Evolutionary conservation across 1,140 invertebrate species (phyloP).

Genomic region (Armadillidium nasatum): DNA sequence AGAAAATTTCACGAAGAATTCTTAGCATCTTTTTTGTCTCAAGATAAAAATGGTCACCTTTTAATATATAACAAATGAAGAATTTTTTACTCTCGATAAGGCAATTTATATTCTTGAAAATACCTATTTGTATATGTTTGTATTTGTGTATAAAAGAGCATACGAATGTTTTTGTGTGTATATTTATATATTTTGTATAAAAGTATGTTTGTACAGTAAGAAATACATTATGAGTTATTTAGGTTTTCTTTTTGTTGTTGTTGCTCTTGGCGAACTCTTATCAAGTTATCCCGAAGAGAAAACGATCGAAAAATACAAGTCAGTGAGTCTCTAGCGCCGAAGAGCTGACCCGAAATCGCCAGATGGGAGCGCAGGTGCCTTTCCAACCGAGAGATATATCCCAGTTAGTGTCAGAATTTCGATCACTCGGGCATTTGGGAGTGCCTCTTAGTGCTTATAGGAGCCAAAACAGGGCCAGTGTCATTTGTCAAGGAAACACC

Average conservation of each 20-base stretch:
- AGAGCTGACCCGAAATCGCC: neutral
- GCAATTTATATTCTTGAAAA: too few species aligned
- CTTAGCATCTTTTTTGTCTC: too few species aligned
- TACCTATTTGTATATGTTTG: too few species aligned
- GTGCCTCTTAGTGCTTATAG: neutral
- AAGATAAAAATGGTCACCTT: too few species aligned
- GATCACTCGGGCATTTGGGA: constrained; percentile 1
- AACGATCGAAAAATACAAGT: neutral
- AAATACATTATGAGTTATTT: neutral
- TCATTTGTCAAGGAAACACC: constrained; percentile 7
- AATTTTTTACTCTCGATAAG: too few species aligned
- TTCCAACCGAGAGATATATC: neutral
- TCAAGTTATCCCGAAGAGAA: neutral
- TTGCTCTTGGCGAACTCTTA: neutral
- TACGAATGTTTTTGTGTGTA: neutral
- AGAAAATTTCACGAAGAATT: too few species aligned
- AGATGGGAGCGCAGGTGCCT: neutral
- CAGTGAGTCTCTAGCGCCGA: neutral
- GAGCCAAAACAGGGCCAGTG: neutral
- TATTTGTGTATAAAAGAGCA: too few species aligned
- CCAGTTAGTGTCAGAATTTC: constrained; percentile 9
- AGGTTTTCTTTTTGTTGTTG: neutral
- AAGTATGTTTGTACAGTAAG: neutral
- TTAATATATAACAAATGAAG: too few species aligned
- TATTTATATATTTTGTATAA: neutral